Base-by-base conservation (phyloP, 2,797 vertebrate genomes). In the Chaetophractus vellerosus region DNA sequence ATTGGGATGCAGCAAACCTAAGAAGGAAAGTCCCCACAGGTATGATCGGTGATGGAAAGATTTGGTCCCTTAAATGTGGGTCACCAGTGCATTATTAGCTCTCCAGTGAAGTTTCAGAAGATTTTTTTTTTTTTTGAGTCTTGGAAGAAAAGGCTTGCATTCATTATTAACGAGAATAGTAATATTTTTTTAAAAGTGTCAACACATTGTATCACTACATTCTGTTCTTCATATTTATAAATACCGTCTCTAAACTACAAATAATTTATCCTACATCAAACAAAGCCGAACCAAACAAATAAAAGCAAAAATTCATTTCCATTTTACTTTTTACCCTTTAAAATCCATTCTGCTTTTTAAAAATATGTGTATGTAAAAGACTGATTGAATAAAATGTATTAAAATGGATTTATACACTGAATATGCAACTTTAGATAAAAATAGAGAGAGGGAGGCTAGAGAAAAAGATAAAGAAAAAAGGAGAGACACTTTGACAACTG, bases 161-260 rank as follows among this genome's bases (percentile, higher is more conserved):
- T 97, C 94, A 91, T 97, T 97, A 97, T 97, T 97, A 98, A 85
- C 63, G 76, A 93, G 93, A 94, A 95, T 96, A 96, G 94, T 80
- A 95, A 96, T n/a, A n/a, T 94, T 45, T 59, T 14, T 28, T 63
- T 16, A 76, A 95, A 88, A 88, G 93, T 96, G 96, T 93, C 81
- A 96, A 96, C 91, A 96, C 79, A 55, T 94, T 96, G 85, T 95
- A 97, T 94, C 92, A 88, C 84, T 95, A 96, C 94, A 97, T 94
- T 96, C 96, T 98, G 96, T 97, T 96, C 86, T 85, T 92, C 96
- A 94, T 71, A 82, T 94, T 97, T 97, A 96, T 95, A 96, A 97
- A 97, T 93, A 96, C 24, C 90, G 75, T 87, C 50, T 93, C 68
- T 63, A 95, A 81, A 91, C 41, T 79, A 93, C 93, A 97, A 96